Conservation (phyloP, 2,888 invertebrate species). For the Ophion ventricosus region DNA sequence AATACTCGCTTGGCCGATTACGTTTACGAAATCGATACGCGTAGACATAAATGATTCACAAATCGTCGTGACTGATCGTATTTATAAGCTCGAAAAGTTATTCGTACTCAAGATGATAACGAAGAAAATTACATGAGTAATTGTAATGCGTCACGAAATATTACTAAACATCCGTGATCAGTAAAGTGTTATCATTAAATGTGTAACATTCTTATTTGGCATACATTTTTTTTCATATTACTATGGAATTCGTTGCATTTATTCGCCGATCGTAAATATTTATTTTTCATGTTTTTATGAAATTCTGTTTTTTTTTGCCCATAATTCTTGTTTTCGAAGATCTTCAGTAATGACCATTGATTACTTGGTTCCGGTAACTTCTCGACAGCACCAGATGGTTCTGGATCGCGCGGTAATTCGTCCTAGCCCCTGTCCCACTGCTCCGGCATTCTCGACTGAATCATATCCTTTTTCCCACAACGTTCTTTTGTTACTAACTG, state of each 20-base stretch:
- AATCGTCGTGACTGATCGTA: slow-evolving; percentile 3
- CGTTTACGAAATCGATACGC: background rate
- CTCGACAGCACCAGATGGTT: slow-evolving; percentile 30
- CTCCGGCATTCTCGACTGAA: slow-evolving; percentile 9
- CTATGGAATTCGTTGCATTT: no score
- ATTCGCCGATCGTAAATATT: no score
- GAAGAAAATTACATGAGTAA: background rate
- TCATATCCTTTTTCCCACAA: slow-evolving; percentile 26
- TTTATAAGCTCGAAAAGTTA: background rate
- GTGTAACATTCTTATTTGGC: no score
- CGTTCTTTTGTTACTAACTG: background rate
- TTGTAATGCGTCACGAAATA: no score
- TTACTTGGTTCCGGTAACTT: background rate
- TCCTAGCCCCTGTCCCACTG: background rate
- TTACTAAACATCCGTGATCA: no score
- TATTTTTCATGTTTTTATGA: no score
- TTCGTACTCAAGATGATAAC: background rate
- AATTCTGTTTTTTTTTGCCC: background rate
- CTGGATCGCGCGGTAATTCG: slow-evolving; percentile 18
- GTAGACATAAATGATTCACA: background rate
- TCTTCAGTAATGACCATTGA: background rate
- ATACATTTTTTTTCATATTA: no score
- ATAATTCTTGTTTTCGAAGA: background rate
- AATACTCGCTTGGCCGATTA: background rate
- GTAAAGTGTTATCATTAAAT: no score